Percentiles rank a stretch among this genome's conserved stretches.
Evolutionary conservation across 1,140 invertebrate genomes (phyloP).

Genomic region (Drosophila varians): DNA sequence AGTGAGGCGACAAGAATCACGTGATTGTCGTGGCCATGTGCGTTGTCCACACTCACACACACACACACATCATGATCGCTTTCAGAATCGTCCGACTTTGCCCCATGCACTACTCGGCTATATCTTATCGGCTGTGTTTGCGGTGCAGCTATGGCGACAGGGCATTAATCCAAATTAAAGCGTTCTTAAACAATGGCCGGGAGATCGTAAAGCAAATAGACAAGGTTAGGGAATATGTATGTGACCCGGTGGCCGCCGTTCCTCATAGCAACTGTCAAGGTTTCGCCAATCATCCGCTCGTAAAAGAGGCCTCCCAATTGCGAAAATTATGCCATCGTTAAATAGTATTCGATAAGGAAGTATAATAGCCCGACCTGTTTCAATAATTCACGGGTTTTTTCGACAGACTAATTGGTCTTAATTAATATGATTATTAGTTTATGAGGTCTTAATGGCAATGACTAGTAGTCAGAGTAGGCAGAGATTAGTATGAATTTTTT

Average conservation of each 20-base stretch:
- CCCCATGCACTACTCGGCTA: constrained; percentile 18
- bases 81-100: constrained; percentile 32
- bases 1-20: constrained; percentile 59
- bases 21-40: constrained; percentile 57
- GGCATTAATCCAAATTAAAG: constrained; percentile 54
- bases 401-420: constrained; percentile 17
- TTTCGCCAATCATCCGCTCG: not conserved
- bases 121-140: constrained; percentile 31
- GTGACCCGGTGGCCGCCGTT: constrained; percentile 7
- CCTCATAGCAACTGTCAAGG: constrained; percentile 40
- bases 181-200: constrained; percentile 16
- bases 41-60: constrained; percentile 1
- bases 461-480: no score
- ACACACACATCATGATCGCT: constrained; percentile 11
- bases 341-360: constrained; percentile 19
- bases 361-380: constrained; percentile 20
- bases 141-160: constrained; percentile 17
- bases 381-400: constrained; percentile 8
- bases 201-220: constrained; percentile 23
- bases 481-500: no score
- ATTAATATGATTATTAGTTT: constrained; percentile 15
- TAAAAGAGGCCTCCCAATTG: constrained; percentile 6
- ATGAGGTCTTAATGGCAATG: constrained; percentile 7
- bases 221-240: not conserved
- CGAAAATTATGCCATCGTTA: not conserved